Conservation (phyloP, 2,888 invertebrate species). For the Eretmocerus hayati region DNA sequence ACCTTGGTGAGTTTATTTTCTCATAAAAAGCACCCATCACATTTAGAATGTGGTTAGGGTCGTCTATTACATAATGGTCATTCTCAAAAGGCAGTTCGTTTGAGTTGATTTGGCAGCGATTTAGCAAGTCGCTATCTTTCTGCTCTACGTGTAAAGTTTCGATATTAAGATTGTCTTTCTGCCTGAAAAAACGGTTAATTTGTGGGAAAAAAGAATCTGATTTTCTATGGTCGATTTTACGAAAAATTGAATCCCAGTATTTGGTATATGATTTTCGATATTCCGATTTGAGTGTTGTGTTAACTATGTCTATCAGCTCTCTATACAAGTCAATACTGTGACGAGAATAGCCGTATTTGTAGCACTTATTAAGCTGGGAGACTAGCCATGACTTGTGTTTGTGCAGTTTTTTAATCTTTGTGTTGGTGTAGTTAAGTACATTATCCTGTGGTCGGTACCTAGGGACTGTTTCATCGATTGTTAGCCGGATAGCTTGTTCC, state of each 20-base stretch:
- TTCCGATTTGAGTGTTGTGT: not conserved
- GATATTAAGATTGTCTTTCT: not conserved
- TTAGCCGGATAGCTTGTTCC: not conserved
- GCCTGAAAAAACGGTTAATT: slow-evolving; percentile 1
- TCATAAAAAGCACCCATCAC: not conserved
- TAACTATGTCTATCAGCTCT: not conserved
- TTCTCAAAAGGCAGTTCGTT: not conserved
- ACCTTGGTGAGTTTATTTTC: not conserved
- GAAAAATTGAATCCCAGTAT: not conserved
- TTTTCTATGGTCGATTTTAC: not conserved
- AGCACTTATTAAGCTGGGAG: not conserved
- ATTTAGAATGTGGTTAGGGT: not conserved
- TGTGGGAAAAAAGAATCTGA: not conserved
- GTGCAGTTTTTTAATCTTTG: not conserved
- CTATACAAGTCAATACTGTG: not conserved
- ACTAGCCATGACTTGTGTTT: not conserved
- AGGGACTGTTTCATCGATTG: not conserved
- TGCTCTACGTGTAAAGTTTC: not conserved
- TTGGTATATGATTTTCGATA: not conserved
- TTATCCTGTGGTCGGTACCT: slow-evolving; percentile 3
- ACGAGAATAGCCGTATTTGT: not conserved
- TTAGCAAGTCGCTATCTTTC: not conserved
- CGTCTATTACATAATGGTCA: not conserved
- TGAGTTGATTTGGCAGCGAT: not conserved
- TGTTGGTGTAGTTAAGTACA: not conserved